Percentiles rank a stretch among this genome's conserved stretches.
Evolutionary conservation across 1,140 invertebrate genomes (phyloP).

Genomic region (Copidosoma floridanum): DNA sequence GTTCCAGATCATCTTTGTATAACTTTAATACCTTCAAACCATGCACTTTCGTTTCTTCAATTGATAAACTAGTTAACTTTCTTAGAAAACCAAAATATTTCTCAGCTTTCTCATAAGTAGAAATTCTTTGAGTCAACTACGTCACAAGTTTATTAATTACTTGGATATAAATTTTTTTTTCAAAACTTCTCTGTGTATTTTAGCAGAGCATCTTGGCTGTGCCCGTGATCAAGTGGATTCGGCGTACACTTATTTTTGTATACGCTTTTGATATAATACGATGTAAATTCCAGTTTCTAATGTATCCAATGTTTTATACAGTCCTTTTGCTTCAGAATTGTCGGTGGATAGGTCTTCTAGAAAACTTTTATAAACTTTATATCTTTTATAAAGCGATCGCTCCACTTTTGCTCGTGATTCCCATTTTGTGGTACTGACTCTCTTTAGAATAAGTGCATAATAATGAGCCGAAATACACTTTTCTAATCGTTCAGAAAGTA

Average conservation of each 20-base stretch:
- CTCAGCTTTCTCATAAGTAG: constrained; percentile 15
- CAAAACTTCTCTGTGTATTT: constrained; percentile 19
- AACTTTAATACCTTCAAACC: neutral
- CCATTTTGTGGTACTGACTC: constrained; percentile 2
- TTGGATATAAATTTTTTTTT: constrained; percentile 18
- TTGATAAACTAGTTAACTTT: constrained; percentile 5
- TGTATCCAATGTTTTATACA: constrained; percentile 27
- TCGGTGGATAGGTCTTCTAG: too few relatives aligned
- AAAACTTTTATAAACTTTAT: neutral
- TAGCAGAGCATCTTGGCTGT: constrained; percentile 12
- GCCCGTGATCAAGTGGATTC: constrained; percentile 14
- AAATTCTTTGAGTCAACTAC: constrained; percentile 12
- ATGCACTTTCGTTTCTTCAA: constrained; percentile 8
- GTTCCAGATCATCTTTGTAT: constrained; percentile 24
- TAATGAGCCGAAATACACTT: neutral
- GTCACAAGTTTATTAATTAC: constrained; percentile 13
- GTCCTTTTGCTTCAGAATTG: constrained; percentile 24
- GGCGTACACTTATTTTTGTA: constrained; percentile 21
- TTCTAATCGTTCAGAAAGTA: constrained; percentile 21
- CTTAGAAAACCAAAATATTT: constrained; percentile 19
- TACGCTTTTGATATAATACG: constrained; percentile 20
- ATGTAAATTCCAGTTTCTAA: constrained; percentile 27
- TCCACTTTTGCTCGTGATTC: neutral
- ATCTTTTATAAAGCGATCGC: constrained; percentile 3
- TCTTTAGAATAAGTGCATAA: neutral